Conservation (phyloP, 2,113 vertebrate genomes). For the Columbina picui region DNA sequence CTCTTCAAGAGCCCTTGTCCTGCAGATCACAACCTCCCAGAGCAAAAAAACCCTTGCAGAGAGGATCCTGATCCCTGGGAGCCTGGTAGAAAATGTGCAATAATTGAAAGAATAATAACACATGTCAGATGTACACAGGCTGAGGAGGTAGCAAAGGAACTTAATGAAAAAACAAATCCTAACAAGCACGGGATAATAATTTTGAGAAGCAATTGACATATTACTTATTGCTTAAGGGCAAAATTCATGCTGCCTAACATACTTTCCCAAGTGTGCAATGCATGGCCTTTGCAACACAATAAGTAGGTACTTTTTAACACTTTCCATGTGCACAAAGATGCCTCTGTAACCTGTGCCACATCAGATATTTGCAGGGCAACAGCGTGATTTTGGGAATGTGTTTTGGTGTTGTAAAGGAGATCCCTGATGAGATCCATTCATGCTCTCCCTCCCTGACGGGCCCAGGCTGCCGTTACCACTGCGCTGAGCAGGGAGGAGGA, state of each 20-base stretch:
- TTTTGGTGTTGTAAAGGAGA: background rate
- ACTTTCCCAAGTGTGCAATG: background rate
- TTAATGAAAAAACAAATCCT: constrained; percentile 15
- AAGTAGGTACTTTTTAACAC: background rate
- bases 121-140: background rate
- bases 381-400: background rate
- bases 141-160: background rate
- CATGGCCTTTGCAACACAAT: background rate
- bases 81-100: background rate
- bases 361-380: background rate
- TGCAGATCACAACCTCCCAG: background rate
- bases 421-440: background rate
- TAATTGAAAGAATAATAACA: background rate
- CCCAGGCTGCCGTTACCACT: background rate
- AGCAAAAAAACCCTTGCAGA: background rate
- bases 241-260: background rate
- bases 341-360: background rate
- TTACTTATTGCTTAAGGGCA: background rate
- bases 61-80: background rate
- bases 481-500: background rate
- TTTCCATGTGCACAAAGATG: background rate
- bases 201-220: background rate
- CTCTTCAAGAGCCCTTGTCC: background rate
- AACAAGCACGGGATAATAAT: background rate
- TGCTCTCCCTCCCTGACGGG: background rate